phyloP scores from a whole-genome alignment of 2,113 vertebrate genomes.

The Toxostoma redivivum region DNA sequence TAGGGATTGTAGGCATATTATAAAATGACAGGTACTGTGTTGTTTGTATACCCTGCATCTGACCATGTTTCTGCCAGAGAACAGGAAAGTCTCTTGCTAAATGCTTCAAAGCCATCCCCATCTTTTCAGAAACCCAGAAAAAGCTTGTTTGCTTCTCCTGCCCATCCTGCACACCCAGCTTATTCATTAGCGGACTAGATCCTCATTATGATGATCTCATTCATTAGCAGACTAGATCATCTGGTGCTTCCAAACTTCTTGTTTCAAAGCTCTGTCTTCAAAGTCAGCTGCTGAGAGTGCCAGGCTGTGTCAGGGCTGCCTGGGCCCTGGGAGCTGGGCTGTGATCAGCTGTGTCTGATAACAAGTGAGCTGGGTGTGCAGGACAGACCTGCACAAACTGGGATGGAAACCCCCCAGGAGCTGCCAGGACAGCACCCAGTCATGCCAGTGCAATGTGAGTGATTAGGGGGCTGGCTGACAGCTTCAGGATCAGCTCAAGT shows the following conservation, averaged over 20 bases:
- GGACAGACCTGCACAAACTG: neutral
- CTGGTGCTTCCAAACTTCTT: neutral
- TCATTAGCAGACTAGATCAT: conserved; percentile 33
- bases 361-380: neutral
- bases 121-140: neutral
- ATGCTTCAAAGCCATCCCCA: neutral
- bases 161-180: neutral
- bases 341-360: neutral
- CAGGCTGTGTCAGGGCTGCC: neutral
- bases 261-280: neutral
- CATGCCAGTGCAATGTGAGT: neutral
- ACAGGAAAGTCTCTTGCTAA: neutral
- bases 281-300: neutral
- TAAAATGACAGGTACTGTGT: neutral
- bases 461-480: neutral
- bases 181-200: conserved; percentile 13
- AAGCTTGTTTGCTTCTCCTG: neutral
- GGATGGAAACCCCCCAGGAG: neutral
- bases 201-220: conserved; percentile 17
- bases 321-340: neutral
- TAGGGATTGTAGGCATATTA: neutral
- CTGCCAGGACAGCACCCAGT: neutral
- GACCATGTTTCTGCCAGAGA: neutral
- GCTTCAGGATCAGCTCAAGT: neutral
- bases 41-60: neutral